Conservation (phyloP, 2,888 invertebrate species). For the Timandra comae region DNA sequence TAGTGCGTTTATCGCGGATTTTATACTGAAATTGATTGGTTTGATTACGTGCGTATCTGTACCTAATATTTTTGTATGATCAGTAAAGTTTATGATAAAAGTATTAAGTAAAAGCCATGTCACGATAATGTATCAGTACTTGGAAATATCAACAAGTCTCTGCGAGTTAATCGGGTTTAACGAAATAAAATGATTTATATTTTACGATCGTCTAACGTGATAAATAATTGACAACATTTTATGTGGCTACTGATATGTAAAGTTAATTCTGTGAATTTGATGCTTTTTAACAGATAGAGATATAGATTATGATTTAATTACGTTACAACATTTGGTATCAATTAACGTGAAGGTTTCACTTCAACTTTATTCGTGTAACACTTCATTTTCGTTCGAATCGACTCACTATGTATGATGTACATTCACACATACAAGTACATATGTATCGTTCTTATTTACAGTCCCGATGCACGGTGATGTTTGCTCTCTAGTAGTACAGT, state of each 20-base stretch:
- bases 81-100: slow-evolving; percentile 46
- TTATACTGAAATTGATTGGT: slow-evolving; percentile 58
- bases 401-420: neutral
- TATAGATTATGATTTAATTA: too few relatives aligned
- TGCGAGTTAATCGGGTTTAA: slow-evolving; percentile 32
- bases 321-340: too few relatives aligned
- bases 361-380: neutral
- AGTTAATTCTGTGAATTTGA: too few relatives aligned
- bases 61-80: slow-evolving; percentile 44
- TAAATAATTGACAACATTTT: slow-evolving; percentile 5
- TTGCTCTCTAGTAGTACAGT: slow-evolving; percentile 44
- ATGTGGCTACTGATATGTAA: neutral
- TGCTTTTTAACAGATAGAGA: too few relatives aligned
- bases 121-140: slow-evolving; percentile 26
- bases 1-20: slow-evolving; percentile 50
- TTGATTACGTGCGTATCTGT: slow-evolving; percentile 45
- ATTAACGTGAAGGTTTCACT: too few relatives aligned
- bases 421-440: too few relatives aligned
- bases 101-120: slow-evolving; percentile 39
- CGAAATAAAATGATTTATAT: slow-evolving; percentile 29
- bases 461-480: slow-evolving; percentile 51
- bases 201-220: slow-evolving; percentile 22
- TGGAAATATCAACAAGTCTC: slow-evolving; percentile 32
- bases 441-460: slow-evolving; percentile 47
- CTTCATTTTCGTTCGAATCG: too few relatives aligned